A percentile compares a stretch with the other conserved stretches of the same genome.
phyloP scores from a whole-genome alignment of 2,113 vertebrate genomes.

The Chauna torquata region DNA sequence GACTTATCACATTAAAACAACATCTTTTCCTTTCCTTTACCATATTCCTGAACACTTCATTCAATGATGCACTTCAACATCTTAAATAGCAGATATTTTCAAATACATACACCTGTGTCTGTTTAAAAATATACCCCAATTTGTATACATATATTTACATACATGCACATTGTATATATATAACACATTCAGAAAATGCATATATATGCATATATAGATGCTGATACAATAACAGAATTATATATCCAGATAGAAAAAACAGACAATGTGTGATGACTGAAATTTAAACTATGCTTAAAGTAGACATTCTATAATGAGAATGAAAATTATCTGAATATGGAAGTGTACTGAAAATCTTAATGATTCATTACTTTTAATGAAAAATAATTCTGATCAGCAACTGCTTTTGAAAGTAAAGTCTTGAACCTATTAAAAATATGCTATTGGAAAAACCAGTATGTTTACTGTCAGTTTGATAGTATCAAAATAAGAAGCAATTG shows the following conservation, averaged over 20 bases:
- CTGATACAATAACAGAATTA: neutral
- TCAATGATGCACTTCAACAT: neutral
- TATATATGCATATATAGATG: neutral
- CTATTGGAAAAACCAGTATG: neutral
- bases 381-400: neutral
- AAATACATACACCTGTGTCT: neutral
- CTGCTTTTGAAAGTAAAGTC: neutral
- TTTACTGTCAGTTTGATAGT: neutral
- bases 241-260: neutral
- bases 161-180: neutral
- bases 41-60: neutral
- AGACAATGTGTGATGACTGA: neutral
- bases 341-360: neutral
- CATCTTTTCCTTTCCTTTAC: neutral
- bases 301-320: neutral
- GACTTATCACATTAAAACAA: neutral
- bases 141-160: neutral
- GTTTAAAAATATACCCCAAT: neutral
- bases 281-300: neutral
- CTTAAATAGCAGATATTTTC: neutral
- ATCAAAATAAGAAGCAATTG: neutral
- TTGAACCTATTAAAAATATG: neutral
- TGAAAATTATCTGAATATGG: neutral
- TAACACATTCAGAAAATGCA: neutral
- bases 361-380: neutral